Base-by-base conservation (phyloP, 2,797 vertebrate genomes). In the Poliocrania exsul region DNA sequence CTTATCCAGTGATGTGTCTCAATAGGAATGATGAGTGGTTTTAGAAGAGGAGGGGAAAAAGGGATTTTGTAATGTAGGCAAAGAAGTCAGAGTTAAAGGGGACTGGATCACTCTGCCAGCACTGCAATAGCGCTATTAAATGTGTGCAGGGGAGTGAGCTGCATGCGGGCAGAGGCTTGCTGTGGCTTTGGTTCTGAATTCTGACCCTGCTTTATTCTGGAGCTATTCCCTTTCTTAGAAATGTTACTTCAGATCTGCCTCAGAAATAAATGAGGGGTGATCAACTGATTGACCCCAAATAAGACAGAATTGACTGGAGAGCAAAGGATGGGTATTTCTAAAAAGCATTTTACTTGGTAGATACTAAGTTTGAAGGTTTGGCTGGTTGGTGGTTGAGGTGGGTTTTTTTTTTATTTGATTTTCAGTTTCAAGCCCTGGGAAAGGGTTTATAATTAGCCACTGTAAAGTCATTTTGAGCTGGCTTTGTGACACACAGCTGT, bases 401-500 rank as follows among this genome's bases (percentile, higher is more conserved):
- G 28, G 26, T 50, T 6, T 35, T 49, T 66, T 42, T 33, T 11
- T 11, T 0, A 28, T 80, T 89, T 91, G 57, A 88, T 79, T 86
- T 92, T 84, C 44, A 72, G 74, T 95, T 94, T 93, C 53, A 88
- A 46, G 66, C 77, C 42, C 37, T 87, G 70, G 65, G 81, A 94
- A 85, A 81, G 38, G 51, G 38, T 79, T 95, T 89, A 82, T 89
- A 83, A 93, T 94, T 94, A 93, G 86, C 67, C 90, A 37, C 71
- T 90, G 71, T 79, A 81, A 71, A 92, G 87, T 86, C 6, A 24
- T 77, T 96, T 93, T 81, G 88, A 95, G 69, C 70, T 82, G 91
- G 51, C 69, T 91, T 91, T 82, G 86, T 95, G 96, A 81, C 88
- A 88, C 57, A 56, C 69, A 95, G 62, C 88, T 95, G 83, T 95